A percentile compares a stretch with the other conserved stretches of the same genome.
These are phyloP conservation scores for Nylanderia fulva DNA, from an alignment of 1,140 invertebrate genomes.

Conservation along the genomic window DNA sequence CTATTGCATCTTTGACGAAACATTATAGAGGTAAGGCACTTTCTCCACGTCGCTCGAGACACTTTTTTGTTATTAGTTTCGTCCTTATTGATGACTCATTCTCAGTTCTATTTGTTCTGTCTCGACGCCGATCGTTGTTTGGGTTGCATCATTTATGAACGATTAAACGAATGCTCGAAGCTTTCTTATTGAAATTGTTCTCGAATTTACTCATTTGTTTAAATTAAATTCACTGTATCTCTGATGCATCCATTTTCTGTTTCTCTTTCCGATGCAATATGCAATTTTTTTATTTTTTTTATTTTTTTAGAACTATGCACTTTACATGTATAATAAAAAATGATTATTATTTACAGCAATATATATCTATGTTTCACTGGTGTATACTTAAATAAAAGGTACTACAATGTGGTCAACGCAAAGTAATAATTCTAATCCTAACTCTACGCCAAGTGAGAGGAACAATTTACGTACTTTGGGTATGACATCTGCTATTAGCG, in stretches of 20 bases:
- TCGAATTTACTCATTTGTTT: no score
- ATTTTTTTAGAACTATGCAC: no score
- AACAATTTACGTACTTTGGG: slow-evolving; percentile 88
- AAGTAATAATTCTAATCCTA: slow-evolving; percentile 72
- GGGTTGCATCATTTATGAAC: no score
- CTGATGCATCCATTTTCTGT: no score
- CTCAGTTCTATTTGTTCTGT: no score
- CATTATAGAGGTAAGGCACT: slow-evolving; percentile 61
- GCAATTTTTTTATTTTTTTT: no score
- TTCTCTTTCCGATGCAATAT: no score
- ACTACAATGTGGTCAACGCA: slow-evolving; percentile 80
- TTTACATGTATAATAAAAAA: not conserved
- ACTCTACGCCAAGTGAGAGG: slow-evolving; percentile 71
- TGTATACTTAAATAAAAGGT: slow-evolving; percentile 33
- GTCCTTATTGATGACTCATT: no score
- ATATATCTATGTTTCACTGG: slow-evolving; percentile 26
- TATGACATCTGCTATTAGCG: slow-evolving; percentile 97
- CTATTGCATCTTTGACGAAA: slow-evolving; percentile 74
- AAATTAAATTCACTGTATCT: no score
- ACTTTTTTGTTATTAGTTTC: no score
- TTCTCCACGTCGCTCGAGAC: not conserved
- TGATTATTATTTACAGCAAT: not conserved
- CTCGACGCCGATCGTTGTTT: not conserved
- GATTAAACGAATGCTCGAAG: no score
- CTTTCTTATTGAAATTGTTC: no score